These are phyloP conservation scores for Umimayanthus kanabou DNA, from an alignment of 92 coral and sea anemone genomes.

Conservation along the genomic window DNA sequence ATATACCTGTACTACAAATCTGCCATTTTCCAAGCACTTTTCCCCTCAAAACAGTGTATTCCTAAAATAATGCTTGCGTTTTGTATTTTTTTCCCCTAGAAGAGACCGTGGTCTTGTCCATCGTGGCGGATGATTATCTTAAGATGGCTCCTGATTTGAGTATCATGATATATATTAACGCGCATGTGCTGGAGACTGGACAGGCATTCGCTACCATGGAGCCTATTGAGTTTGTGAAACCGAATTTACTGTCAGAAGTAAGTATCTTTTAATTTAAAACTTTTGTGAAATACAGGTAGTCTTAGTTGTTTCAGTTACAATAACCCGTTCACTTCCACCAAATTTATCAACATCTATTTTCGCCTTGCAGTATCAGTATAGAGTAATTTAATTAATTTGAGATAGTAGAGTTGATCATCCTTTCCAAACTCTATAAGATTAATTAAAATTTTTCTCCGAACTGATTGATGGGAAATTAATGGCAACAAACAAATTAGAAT, in stretches of 20 bases:
- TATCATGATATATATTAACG: constrained; percentile 60
- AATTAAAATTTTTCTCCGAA: no score
- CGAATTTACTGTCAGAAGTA: constrained; percentile 53
- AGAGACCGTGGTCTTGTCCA: constrained; percentile 38
- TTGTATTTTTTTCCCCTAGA: constrained; percentile 32
- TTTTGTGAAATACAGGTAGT: no score
- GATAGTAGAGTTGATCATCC: no score
- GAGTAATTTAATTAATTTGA: no score
- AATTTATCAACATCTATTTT: no score
- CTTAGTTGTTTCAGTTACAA: neutral
- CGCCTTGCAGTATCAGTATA: no score
- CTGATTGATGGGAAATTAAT: no score
- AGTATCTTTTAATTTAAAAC: constrained; percentile 10
- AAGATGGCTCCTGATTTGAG: constrained; percentile 55
- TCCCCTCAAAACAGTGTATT: neutral
- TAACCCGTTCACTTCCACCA: neutral
- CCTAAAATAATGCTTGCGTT: no score
- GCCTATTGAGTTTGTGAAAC: constrained; percentile 62
- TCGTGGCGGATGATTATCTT: constrained; percentile 56
- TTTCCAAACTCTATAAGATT: no score
- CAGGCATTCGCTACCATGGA: constrained; percentile 65
- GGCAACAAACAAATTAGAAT: no score
- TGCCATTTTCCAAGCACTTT: neutral
- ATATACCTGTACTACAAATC: no score
- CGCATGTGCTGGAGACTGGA: constrained; percentile 58